Evolutionary conservation across 2,888 invertebrate genomes (phyloP).

Genomic region (Dioctria rufipes): DNA sequence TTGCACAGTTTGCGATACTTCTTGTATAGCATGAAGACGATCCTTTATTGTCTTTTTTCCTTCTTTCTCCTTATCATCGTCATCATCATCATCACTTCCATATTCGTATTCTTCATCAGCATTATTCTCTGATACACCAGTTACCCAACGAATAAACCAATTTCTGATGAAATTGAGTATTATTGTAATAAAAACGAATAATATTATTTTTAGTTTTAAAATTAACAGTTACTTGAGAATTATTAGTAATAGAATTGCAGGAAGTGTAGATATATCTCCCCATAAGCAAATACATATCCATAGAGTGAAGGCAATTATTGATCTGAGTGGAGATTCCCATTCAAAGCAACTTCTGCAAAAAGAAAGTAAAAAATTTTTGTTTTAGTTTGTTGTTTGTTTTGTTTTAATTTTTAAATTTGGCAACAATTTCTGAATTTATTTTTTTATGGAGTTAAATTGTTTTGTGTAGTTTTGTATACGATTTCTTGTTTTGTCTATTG

Average conservation of each 20-base stretch:
- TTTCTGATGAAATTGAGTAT: slow-evolving; percentile 64
- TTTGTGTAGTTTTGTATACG: no score
- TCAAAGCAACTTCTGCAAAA: slow-evolving; percentile 90
- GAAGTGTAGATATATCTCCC: slow-evolving; percentile 97
- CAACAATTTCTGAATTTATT: no score
- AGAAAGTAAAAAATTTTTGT: not conserved
- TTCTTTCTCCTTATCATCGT: slow-evolving; percentile 93
- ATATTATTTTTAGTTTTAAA: slow-evolving; percentile 52
- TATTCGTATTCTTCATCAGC: slow-evolving; percentile 74
- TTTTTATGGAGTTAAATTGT: no score
- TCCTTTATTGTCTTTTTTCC: slow-evolving; percentile 97
- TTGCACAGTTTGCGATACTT: slow-evolving; percentile 97
- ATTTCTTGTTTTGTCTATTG: no score
- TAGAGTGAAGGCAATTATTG: slow-evolving; percentile 84
- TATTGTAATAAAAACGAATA: not conserved
- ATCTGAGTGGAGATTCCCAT: slow-evolving; percentile 94
- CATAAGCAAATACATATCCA: slow-evolving; percentile 94
- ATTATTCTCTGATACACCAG: slow-evolving; percentile 65
- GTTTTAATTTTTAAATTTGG: no score
- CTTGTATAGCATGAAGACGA: slow-evolving; percentile 94
- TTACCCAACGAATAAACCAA: slow-evolving; percentile 69
- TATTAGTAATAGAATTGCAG: slow-evolving; percentile 86
- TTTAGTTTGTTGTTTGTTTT: no score
- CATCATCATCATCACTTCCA: slow-evolving; percentile 88
- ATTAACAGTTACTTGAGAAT: slow-evolving; percentile 74